Percentiles rank a stretch among this genome's conserved stretches.
These are phyloP conservation scores for Calcarius ornatus DNA, from an alignment of 2,113 vertebrate species.

Conservation along the genomic window DNA sequence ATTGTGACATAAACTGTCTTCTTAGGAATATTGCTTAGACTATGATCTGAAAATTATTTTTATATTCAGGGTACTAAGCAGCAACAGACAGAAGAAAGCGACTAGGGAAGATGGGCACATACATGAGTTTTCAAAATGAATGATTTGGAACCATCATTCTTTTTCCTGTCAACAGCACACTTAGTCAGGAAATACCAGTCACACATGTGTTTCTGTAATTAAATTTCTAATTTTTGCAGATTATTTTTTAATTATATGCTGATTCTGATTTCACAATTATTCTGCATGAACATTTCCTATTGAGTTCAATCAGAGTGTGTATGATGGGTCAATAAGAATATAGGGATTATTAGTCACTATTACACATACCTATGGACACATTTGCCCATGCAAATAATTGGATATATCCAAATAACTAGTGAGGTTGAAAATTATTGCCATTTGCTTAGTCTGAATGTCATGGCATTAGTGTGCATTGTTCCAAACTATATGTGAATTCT, in stretches of 20 bases:
- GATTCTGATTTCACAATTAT: conserved; percentile 30
- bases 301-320: conserved; percentile 8
- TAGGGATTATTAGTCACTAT: conserved; percentile 46
- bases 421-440: conserved; percentile 56
- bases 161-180: not conserved
- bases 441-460: conserved; percentile 47
- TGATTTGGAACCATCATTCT: not conserved
- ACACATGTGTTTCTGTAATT: not conserved
- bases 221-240: not conserved
- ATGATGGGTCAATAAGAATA: conserved; percentile 37
- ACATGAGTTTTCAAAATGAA: not conserved
- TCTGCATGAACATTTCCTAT: not conserved
- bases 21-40: not conserved
- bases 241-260: conserved; percentile 5
- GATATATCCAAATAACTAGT: conserved; percentile 54
- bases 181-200: not conserved
- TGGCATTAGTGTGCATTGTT: not conserved
- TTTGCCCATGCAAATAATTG: conserved; percentile 60
- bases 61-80: not conserved
- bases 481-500: conserved; percentile 13
- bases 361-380: not conserved
- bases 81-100: not conserved
- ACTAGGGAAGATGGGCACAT: not conserved
- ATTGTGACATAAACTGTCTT: not conserved
- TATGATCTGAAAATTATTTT: not conserved